These are phyloP conservation scores for Holacanthus passer DNA, from an alignment of 2,113 vertebrate species.

Conservation along the genomic window DNA sequence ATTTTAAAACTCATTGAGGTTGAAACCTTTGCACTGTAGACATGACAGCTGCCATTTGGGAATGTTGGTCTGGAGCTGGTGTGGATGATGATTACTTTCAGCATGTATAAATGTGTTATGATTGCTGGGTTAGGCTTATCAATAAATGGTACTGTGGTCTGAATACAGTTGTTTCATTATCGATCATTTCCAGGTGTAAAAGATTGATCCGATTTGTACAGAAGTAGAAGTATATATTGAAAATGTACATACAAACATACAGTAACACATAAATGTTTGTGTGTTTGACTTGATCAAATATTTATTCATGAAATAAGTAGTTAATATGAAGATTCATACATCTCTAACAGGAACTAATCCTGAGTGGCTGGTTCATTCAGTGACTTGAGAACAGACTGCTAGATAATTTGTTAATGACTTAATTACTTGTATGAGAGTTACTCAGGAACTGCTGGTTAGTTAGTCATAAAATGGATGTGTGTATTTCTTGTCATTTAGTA, in stretches of 20 bases:
- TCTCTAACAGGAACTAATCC: too few relatives aligned
- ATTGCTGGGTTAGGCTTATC: background rate
- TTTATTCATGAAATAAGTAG: too few relatives aligned
- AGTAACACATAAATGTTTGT: background rate
- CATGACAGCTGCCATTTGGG: background rate
- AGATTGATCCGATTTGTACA: background rate
- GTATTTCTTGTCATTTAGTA: too few relatives aligned
- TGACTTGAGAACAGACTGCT: too few relatives aligned
- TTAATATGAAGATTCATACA: too few relatives aligned
- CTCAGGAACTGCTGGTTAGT: too few relatives aligned
- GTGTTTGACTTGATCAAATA: background rate
- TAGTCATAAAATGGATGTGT: too few relatives aligned
- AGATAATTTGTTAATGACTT: too few relatives aligned
- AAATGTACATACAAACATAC: background rate
- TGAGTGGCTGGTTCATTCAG: background rate
- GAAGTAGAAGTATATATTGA: background rate
- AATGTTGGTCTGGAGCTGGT: background rate
- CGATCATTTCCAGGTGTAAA: background rate
- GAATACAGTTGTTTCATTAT: background rate
- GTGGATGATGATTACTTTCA: constrained; percentile 2
- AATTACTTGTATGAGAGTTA: too few relatives aligned
- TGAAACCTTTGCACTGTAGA: background rate
- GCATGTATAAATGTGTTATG: background rate
- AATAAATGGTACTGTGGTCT: background rate
- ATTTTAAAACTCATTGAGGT: background rate